Conservation (phyloP, 2,113 vertebrate species). For the Peromyscus californicus region DNA sequence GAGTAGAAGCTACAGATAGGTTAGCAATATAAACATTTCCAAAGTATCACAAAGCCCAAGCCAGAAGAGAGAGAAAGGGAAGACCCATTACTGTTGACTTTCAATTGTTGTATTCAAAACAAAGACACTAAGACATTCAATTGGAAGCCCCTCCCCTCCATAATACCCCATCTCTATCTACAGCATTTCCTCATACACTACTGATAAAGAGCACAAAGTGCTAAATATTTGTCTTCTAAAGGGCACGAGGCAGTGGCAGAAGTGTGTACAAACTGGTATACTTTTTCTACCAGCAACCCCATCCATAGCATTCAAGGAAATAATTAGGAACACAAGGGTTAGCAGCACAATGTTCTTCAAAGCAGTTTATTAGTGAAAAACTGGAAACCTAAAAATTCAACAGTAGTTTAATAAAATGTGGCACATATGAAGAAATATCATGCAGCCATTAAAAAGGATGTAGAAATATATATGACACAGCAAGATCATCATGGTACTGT, state of each 20-base stretch:
- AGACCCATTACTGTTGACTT: not conserved
- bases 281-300: conserved; percentile 1
- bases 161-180: not conserved
- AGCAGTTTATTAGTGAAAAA: conserved; percentile 82
- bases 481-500: conserved; percentile 62
- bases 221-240: not conserved
- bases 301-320: conserved; percentile 24
- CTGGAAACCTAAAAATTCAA: conserved; percentile 77
- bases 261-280: conserved; percentile 13
- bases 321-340: conserved; percentile 52
- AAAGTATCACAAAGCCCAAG: not conserved
- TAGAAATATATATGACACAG: conserved; percentile 66
- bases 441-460: conserved; percentile 73
- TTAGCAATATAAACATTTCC: not conserved
- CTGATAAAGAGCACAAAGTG: not conserved
- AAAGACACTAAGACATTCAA: not conserved
- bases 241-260: not conserved
- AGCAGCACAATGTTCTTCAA: conserved; percentile 68
- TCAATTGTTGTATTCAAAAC: not conserved
- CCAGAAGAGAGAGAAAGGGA: not conserved
- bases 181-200: not conserved
- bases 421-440: conserved; percentile 70
- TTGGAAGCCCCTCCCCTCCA: conserved; percentile 35
- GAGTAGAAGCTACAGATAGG: conserved; percentile 8
- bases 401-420: conserved; percentile 75